Evolutionary conservation across 2,888 invertebrate genomes (phyloP).

Genomic region (Phaonia tiefii): DNA sequence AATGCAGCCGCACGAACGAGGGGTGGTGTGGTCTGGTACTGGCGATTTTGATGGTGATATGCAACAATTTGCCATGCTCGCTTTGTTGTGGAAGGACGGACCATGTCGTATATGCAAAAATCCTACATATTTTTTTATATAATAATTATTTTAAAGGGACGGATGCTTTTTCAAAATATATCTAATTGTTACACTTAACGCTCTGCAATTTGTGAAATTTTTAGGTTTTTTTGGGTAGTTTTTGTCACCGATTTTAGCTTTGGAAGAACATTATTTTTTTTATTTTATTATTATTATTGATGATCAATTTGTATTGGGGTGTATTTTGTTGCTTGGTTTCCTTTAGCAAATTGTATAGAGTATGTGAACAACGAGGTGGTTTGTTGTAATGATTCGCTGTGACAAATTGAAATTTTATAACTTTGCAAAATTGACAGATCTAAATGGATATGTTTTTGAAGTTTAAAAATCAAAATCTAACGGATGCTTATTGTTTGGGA

Average conservation of each 20-base stretch:
- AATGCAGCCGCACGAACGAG: background rate
- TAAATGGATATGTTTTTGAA: background rate
- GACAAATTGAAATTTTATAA: slow-evolving; percentile 77
- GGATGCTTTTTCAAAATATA: slow-evolving; percentile 25
- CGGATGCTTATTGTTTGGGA: too few species aligned
- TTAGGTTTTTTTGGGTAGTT: slow-evolving; percentile 39
- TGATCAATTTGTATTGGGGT: slow-evolving; percentile 53
- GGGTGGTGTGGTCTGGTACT: slow-evolving; percentile 32
- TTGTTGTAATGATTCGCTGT: slow-evolving; percentile 72
- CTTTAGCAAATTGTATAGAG: background rate
- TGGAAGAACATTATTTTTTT: slow-evolving; percentile 62
- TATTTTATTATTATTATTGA: slow-evolving; percentile 34
- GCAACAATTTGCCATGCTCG: slow-evolving; percentile 66
- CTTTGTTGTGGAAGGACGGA: slow-evolving; percentile 12
- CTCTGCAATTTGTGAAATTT: slow-evolving; percentile 65
- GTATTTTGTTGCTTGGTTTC: slow-evolving; percentile 42
- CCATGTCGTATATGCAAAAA: slow-evolving; percentile 66
- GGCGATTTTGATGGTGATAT: background rate
- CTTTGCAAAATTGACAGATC: slow-evolving; percentile 21
- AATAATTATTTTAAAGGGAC: slow-evolving; percentile 42
- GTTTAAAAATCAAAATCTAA: background rate
- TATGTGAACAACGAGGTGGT: slow-evolving; percentile 46
- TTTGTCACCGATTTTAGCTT: slow-evolving; percentile 20
- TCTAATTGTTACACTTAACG: slow-evolving; percentile 72
- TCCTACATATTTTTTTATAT: slow-evolving; percentile 14